Conservation (phyloP, 2,888 invertebrate genomes). For the Drosophila anomelani region DNA sequence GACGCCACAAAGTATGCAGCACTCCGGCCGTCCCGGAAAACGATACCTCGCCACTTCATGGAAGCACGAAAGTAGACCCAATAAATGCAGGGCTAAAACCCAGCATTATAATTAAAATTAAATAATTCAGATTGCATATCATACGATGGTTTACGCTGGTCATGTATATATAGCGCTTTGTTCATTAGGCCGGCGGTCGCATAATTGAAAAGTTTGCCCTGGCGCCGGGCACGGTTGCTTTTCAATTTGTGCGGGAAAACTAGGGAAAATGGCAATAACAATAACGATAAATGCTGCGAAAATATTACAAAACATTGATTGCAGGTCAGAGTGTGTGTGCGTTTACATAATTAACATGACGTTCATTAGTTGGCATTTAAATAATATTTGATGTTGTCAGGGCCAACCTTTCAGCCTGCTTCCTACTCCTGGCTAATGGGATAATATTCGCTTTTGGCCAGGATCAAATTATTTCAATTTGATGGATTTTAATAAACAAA, state of each 20-base stretch:
- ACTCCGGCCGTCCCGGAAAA: neutral
- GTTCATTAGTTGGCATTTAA: constrained; percentile 58
- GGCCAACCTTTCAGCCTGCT: constrained; percentile 1
- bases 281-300: constrained; percentile 49
- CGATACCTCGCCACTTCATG: neutral
- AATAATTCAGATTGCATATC: constrained; percentile 67
- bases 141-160: constrained; percentile 36
- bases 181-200: constrained; percentile 54
- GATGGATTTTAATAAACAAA: constrained; percentile 61
- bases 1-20: constrained; percentile 16
- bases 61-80: constrained; percentile 32
- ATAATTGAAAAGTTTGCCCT: constrained; percentile 65
- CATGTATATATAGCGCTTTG: constrained; percentile 45
- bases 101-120: constrained; percentile 68
- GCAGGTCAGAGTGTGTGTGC: neutral
- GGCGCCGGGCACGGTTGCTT: constrained; percentile 40
- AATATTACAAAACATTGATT: constrained; percentile 46
- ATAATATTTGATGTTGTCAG: constrained; percentile 32
- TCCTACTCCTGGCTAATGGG: constrained; percentile 23
- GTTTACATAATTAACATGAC: constrained; percentile 67
- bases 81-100: constrained; percentile 4
- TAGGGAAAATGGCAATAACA: constrained; percentile 56
- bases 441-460: constrained; percentile 33
- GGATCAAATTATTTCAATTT: constrained; percentile 57
- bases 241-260: constrained; percentile 59